Base-by-base conservation (phyloP, 1,140 invertebrate species). In the Linepithema humile region DNA sequence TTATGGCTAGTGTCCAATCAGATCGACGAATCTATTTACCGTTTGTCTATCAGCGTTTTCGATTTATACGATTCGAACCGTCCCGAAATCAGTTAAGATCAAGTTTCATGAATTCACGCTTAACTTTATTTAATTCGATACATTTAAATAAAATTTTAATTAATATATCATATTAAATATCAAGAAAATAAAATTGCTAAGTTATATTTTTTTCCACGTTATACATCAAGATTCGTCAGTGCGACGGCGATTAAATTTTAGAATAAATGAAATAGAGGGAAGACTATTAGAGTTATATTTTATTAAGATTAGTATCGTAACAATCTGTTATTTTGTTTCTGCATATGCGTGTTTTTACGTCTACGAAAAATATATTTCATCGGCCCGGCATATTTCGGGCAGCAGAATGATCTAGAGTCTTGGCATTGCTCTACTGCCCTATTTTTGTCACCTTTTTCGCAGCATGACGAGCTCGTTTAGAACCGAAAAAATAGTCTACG, bases 1-100 rank as follows among this genome's bases (percentile, higher is more conserved):
- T 82, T 74, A 90, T 90, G 83, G 88, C 77, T 67, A 43, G 48
- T 10, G 43, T 90, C 77, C 82, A 90, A 90, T 85, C 48, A 60
- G 65, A 85, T 60, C 78, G n/a, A 43, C 45, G 45, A 29, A 64
- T 77, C 32, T 77, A 59, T 75, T 62, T 75, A 77, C 20, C 40
- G 4, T 77, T 77, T 62, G 0, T 60, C 9, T 75, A n/a, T 45
- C 29, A 59, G 17, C 35, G 3, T 57, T 55, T 40, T 32, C 15
- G 20, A 53, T 12, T 29, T 23, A 20, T 6, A 7, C 5, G 12
- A 67, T 53, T 70, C 10, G 17, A 3, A n/a, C 12, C 29, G 2
- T 15, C 12, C 35, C 4, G 29, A 72, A 74, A 74, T 57, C 26
- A 59, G 20, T 74, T 20, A 26, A 59, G 15, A 72, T 35, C 15